phyloP scores from a whole-genome alignment of 2,113 vertebrate species.

The Felis catus region DNA sequence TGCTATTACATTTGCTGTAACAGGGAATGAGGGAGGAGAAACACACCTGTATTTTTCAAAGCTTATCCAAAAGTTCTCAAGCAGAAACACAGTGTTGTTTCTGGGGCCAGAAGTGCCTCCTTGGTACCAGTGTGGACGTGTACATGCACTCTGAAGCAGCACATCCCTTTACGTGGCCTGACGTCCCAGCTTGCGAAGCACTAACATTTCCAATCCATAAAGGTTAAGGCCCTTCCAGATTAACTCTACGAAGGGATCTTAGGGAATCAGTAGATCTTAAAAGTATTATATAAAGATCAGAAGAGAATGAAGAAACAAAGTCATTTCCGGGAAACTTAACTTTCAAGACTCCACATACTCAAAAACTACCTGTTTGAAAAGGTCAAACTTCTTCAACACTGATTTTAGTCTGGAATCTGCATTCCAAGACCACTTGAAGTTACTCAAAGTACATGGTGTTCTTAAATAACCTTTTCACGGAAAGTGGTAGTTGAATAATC shows the following conservation, averaged over 20 bases:
- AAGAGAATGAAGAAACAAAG: slow-evolving; percentile 22
- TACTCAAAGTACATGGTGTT: slow-evolving; percentile 11
- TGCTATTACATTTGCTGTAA: not conserved
- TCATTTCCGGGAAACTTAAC: slow-evolving; percentile 34
- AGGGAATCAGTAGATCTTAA: not conserved
- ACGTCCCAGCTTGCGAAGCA: slow-evolving; percentile 24
- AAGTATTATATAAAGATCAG: not conserved
- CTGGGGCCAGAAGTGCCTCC: slow-evolving; percentile 49
- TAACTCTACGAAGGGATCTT: not conserved
- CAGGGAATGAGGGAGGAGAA: not conserved
- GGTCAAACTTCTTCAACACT: slow-evolving; percentile 48
- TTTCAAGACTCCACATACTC: slow-evolving; percentile 13
- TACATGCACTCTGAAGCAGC: not conserved
- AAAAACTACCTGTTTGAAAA: slow-evolving; percentile 32
- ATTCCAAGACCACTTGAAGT: slow-evolving; percentile 56
- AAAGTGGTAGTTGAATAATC: not conserved
- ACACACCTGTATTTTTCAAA: not conserved
- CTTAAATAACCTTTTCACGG: slow-evolving; percentile 40
- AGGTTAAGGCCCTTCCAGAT: not conserved
- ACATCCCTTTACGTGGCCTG: slow-evolving; percentile 24
- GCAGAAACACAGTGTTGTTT: not conserved
- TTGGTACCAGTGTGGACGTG: not conserved
- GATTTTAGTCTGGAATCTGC: slow-evolving; percentile 24
- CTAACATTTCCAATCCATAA: slow-evolving; percentile 57
- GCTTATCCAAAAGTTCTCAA: not conserved